Evolutionary conservation across 2,113 vertebrate genomes (phyloP), one percentile per base, ranked within the genome.

Genomic region (Oryzias woworae): DNA sequence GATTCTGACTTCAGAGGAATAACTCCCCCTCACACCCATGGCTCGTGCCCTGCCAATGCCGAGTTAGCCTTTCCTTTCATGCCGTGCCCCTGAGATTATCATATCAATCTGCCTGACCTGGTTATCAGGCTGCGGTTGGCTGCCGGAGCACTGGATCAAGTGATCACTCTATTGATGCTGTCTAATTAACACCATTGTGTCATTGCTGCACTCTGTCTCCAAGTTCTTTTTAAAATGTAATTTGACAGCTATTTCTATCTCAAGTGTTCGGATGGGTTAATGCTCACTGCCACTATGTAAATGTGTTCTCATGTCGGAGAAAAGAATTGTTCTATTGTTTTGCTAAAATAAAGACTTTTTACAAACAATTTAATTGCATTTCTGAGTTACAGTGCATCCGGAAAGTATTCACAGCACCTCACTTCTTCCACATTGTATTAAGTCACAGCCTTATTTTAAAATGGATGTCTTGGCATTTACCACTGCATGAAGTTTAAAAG

Each of bases 51-150:
- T 81, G 81, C 83, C 73, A 78, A 71, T 69, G 85, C 80, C 81
- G 85, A 88, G 86, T 89, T 89, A 84, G 90, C 85, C 88, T 85
- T 73, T 84, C 68, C 86, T 89, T 90, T 88, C 73, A 87, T 84
- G 78, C 63, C 20, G 49, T 72, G 77, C 88, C 85, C 84, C 77
- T 73, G 85, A 86, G 88, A 88, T 89, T 85, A 87, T 89, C 84
- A 82, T 87, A 83, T 87, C 87, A 87, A 84, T 87, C 85, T 88
- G 82, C 75, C 73, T 88, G 86, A 85, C 87, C 87, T 86, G 86
- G 88, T 89, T 90, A 86, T 59, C 31, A 62, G 76, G 75, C 82
- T 59, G 69, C 45, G 18, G 74, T 85, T 84, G 71, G 76, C 80
- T 87, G 78, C 73, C 48, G 65, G 75, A 76, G 80, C 82, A 63